Conservation (phyloP, 2,113 vertebrate genomes). For the Pelodiscus sinensis region DNA sequence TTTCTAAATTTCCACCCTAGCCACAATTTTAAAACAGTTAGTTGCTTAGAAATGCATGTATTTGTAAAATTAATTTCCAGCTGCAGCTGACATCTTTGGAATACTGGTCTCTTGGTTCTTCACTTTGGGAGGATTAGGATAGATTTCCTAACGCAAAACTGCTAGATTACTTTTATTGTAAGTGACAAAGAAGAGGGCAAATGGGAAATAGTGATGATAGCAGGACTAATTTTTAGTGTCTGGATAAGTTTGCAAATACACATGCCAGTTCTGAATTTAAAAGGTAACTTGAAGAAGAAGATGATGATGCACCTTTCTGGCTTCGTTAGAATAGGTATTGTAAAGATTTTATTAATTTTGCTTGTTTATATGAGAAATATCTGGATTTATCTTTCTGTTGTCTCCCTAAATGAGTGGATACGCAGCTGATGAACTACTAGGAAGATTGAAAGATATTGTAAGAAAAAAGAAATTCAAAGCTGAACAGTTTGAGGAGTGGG, state of each 20-base stretch:
- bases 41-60: not conserved
- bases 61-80: not conserved
- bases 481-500: not conserved
- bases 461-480: no score
- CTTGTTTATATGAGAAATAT: not conserved
- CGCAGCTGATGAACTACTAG: not conserved
- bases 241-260: not conserved
- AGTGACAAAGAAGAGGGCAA: not conserved
- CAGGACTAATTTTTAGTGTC: not conserved
- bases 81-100: fast-evolving
- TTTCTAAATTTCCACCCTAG: not conserved
- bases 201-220: not conserved
- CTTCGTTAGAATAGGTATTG: fast-evolving
- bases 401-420: fast-evolving
- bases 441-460: no score
- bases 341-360: not conserved
- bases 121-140: not conserved
- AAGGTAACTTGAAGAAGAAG: not conserved
- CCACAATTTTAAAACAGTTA: not conserved
- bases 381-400: not conserved
- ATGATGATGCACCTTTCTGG: not conserved
- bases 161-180: not conserved
- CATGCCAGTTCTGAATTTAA: not conserved
- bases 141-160: not conserved
- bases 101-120: not conserved